Conservation (phyloP, 2,113 vertebrate species). For the Heloderma charlesbogerti region DNA sequence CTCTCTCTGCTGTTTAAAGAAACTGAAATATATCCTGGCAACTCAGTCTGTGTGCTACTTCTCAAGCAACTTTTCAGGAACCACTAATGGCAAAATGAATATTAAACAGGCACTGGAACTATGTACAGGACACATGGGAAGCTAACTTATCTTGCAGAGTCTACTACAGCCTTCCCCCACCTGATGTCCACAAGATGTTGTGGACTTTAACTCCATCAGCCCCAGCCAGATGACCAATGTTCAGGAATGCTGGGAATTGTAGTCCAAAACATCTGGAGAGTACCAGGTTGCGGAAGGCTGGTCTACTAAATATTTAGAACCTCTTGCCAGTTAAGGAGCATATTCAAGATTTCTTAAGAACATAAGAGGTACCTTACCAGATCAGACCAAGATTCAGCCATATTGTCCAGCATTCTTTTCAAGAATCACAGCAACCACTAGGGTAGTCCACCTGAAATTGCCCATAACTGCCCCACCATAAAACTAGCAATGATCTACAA, state of each 20-base stretch:
- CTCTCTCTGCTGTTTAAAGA: conserved; percentile 6
- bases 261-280: too few species aligned
- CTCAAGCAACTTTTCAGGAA: conserved; percentile 10
- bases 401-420: neutral
- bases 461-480: neutral
- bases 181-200: too few species aligned
- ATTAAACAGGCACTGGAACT: conserved; percentile 1
- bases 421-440: neutral
- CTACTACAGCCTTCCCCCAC: too few species aligned
- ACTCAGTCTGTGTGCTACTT: conserved; percentile 27
- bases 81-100: conserved; percentile 33
- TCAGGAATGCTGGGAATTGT: too few species aligned
- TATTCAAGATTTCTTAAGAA: neutral
- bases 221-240: too few species aligned
- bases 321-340: neutral
- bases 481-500: neutral
- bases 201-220: too few species aligned
- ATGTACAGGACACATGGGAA: neutral
- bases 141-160: neutral
- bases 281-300: too few species aligned
- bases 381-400: neutral
- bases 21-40: neutral
- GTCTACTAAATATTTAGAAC: too few species aligned
- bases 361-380: neutral
- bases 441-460: neutral